A percentile compares a stretch with the other conserved stretches of the same genome.
Evolutionary conservation across 2,113 vertebrate genomes (phyloP).

Genomic region (Gavia stellata): DNA sequence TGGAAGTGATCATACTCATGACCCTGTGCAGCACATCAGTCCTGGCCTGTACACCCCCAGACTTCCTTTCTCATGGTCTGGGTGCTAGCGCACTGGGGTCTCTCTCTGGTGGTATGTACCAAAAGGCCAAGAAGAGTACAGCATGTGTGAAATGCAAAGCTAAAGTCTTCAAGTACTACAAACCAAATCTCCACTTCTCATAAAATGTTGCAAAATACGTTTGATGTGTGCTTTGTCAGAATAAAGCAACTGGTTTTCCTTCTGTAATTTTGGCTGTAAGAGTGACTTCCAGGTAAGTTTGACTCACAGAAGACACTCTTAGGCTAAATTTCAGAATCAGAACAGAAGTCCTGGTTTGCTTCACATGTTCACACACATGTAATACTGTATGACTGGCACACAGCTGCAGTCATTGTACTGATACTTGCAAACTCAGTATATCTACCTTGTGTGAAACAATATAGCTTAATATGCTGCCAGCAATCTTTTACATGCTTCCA

Average conservation of each 20-base stretch:
- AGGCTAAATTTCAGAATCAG: neutral
- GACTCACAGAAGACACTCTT: neutral
- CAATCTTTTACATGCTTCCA: neutral
- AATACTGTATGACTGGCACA: accelerated
- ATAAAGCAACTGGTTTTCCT: neutral
- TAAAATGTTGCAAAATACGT: neutral
- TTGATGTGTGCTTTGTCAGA: neutral
- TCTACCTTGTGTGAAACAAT: neutral
- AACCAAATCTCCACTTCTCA: neutral
- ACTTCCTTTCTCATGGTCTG: neutral
- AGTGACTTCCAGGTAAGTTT: neutral
- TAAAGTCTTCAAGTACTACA: neutral
- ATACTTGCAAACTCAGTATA: neutral
- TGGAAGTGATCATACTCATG: neutral
- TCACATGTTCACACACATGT: neutral
- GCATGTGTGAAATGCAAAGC: neutral
- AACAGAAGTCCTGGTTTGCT: neutral
- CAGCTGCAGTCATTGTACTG: neutral
- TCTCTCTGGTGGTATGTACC: neutral
- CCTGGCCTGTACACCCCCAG: accelerated
- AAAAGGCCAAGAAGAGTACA: neutral
- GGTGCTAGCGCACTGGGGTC: neutral
- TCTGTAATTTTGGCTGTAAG: neutral
- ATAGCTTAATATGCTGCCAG: neutral
- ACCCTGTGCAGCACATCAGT: neutral